phyloP scores from a whole-genome alignment of 2,888 invertebrate genomes.

The Omphaloscelis lunosa region DNA sequence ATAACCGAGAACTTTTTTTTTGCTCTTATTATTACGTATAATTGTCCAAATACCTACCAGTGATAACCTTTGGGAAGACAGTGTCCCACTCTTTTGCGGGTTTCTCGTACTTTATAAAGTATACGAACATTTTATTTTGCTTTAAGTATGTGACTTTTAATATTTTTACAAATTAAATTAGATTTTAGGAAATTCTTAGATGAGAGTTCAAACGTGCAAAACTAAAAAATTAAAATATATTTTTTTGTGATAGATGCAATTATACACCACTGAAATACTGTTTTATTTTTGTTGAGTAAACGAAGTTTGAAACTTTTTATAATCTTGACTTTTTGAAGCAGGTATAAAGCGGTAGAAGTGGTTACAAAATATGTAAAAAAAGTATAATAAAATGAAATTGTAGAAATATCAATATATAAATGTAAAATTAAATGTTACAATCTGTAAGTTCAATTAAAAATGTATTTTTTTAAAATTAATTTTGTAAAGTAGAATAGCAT shows the following conservation, averaged over 20 bases:
- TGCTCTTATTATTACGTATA: neutral
- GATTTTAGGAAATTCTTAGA: slow-evolving; percentile 1
- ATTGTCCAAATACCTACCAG: neutral
- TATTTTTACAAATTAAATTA: neutral
- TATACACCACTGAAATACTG: slow-evolving; percentile 22
- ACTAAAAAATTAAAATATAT: slow-evolving; percentile 5
- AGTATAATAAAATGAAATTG: slow-evolving; percentile 1
- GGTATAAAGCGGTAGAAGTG: slow-evolving; percentile 48
- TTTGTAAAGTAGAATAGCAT: neutral
- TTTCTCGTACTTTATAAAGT: slow-evolving; percentile 33
- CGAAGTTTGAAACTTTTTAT: slow-evolving; percentile 23
- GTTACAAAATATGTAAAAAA: slow-evolving; percentile 15
- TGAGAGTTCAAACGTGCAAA: slow-evolving; percentile 24
- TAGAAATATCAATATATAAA: neutral
- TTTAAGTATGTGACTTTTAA: neutral
- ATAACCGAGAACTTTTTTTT: neutral
- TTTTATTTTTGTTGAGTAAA: slow-evolving; percentile 18
- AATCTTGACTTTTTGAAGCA: slow-evolving; percentile 28
- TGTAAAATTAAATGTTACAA: neutral
- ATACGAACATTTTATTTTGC: slow-evolving; percentile 4
- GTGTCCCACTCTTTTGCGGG: slow-evolving; percentile 44
- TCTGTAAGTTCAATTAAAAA: neutral
- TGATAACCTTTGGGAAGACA: slow-evolving; percentile 37
- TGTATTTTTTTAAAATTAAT: neutral
- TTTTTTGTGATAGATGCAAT: slow-evolving; percentile 22